Evolutionary conservation across 2,113 vertebrate species (phyloP), one percentile per base, ranked within the genome.

Genomic region (Daphoenositta chrysoptera): DNA sequence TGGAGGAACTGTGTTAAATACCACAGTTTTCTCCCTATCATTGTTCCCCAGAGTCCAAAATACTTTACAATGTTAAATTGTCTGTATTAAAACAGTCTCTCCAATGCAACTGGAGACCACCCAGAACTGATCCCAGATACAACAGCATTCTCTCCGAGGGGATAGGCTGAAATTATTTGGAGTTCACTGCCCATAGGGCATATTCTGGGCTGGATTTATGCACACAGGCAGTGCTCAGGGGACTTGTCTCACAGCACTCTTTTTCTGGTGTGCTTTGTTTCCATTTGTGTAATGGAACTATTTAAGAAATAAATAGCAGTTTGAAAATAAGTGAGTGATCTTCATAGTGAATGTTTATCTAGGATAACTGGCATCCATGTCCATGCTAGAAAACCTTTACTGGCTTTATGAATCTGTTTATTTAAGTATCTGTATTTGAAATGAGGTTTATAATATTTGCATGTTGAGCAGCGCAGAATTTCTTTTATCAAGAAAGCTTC

Each of bases 321-420:
- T 96, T 96, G 95, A 97, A 96, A 96, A 94, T 97, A 94, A 95
- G 73, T 88, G 48, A 89, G 44, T 6, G 33, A 86, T 81, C 76
- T 90, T 95, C 69, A 60, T 58, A 60, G 71, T 78, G 88, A n/a
- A 70, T 90, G 61, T 96, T 96, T 95, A 57, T 92, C 76, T 83
- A 81, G 85, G 39, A 83, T 75, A 94, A 90, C 64, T 81, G 83
- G 40, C 76, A 93, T 37, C 72, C 11, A 23, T 45, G 14, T 31
- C 65, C 47, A 24, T 76, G 57, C 39, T 77, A 56, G 80, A 72
- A 89, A 65, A 26, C 30, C 33, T 87, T 77, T 58, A 9, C 65
- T 91, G 54, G 15, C 58, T 83, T 91, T 80, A 80, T 47, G 53
- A 86, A 88, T 81, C 75, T 75, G 35, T 71, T 94, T 88, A 88